phyloP scores from a whole-genome alignment of 2,888 invertebrate genomes.

The Leptopilina syphax region DNA sequence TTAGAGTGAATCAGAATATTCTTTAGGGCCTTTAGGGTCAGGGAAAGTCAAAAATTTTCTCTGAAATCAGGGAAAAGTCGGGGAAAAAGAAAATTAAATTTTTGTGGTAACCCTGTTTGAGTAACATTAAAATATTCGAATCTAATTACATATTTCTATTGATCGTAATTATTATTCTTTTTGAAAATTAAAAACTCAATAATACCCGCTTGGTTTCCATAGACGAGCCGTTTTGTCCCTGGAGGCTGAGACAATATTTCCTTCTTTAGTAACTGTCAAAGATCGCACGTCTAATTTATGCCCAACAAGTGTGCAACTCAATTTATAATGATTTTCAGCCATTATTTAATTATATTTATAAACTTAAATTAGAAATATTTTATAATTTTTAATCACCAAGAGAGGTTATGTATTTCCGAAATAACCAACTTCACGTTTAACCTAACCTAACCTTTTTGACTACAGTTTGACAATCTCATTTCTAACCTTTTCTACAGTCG shows the following conservation, averaged over 20 bases:
- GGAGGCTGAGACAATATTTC: conserved; percentile 90
- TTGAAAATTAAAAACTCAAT: background rate
- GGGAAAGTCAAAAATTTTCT: too few relatives aligned
- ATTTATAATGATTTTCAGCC: conserved; percentile 80
- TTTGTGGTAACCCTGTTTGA: too few relatives aligned
- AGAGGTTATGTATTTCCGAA: conserved; percentile 15
- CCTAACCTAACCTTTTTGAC: background rate
- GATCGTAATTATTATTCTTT: background rate
- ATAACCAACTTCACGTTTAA: background rate
- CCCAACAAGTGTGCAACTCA: conserved; percentile 87
- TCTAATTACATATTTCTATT: too few relatives aligned
- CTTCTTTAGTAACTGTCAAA: conserved; percentile 82
- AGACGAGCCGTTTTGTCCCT: conserved; percentile 92
- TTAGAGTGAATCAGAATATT: too few relatives aligned
- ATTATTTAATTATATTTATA: background rate
- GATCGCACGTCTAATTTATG: conserved; percentile 93
- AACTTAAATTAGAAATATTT: background rate
- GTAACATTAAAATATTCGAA: too few relatives aligned
- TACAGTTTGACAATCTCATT: background rate
- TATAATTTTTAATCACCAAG: background rate
- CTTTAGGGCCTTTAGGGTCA: too few relatives aligned
- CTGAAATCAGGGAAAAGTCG: too few relatives aligned
- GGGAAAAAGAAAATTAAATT: too few relatives aligned
- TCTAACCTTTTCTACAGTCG: background rate
- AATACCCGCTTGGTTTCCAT: conserved; percentile 88